Base-by-base conservation (phyloP, 2,888 invertebrate genomes). In the Lasioglossum calceatum region DNA sequence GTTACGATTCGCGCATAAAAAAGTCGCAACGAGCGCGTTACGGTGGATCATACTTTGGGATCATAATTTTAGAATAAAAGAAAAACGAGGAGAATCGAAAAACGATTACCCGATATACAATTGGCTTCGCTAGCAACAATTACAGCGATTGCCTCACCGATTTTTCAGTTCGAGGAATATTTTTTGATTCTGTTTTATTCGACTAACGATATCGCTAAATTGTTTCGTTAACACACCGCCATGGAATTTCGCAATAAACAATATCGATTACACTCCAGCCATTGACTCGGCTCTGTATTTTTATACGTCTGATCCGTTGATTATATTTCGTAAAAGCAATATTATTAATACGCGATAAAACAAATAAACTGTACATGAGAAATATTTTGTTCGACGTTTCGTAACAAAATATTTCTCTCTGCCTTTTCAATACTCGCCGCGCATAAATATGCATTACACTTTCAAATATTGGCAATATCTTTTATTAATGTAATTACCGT, bases 1-100 rank as follows among this genome's bases (percentile, higher is more conserved):
- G 85, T 81, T 85, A 84, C 77, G 86, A 81, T 39, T 70, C 67
- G 85, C 78, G n/a, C 73, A 39, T 81, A 81, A 90, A 86, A 84
- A 88, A 81, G 79, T 70, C 79, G 79, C 61, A 87, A 72, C 70
- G 76, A 36, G 42, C 82, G 83, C 85, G 84, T 84, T 74, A 88
- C 77, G 79, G 47, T 44, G 23, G 54, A n/a, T 67, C 61, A 64
- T 44, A 44, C 0, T 44, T 44, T 12, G 42, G 19, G 54, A 19
- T 67, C 54, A 64, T 78, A 71, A 81, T 54, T 71, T 42, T 5
- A 0, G 42, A n/a, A 0, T 36, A 4, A 70, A 39, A 12, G 8
- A 23, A 27, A 73, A 47, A 1, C 32, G 32, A 47, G 27, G 19
- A 47, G 5, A 32, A 23, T 73, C 19, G 19, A 12, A 12, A 73